phyloP scores from a whole-genome alignment of 2,797 vertebrate genomes.

The Myotis myotis region DNA sequence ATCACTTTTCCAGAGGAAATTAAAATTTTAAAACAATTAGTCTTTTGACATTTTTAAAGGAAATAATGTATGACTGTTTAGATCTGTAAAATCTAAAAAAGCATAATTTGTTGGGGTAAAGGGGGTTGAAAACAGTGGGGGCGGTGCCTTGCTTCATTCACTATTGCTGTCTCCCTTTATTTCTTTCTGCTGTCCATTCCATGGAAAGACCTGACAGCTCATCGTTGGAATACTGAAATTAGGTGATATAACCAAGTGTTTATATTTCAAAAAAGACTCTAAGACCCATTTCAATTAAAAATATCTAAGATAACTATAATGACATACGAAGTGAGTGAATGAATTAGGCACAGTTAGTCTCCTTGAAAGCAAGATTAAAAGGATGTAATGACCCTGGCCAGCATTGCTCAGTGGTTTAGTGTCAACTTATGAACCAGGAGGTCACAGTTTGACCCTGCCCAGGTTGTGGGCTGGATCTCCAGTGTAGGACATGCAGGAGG shows the following conservation, averaged over 20 bases:
- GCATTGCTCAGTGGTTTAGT: too few species aligned
- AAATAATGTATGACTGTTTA: neutral
- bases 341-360: neutral
- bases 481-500: too few species aligned
- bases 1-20: neutral
- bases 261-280: neutral
- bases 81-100: neutral
- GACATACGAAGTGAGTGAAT: neutral
- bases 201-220: accelerated
- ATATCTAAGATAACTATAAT: slow-evolving; percentile 16
- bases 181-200: neutral
- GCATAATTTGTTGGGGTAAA: neutral
- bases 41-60: neutral
- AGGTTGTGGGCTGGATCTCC: too few species aligned
- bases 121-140: neutral
- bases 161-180: neutral
- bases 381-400: neutral
- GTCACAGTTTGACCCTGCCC: too few species aligned
- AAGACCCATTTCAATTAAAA: neutral
- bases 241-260: neutral
- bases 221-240: neutral
- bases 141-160: neutral
- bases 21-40: neutral
- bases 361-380: neutral
- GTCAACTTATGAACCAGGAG: too few species aligned